Conservation (phyloP, 2,888 invertebrate genomes). For the Diplazon laetatorius region DNA sequence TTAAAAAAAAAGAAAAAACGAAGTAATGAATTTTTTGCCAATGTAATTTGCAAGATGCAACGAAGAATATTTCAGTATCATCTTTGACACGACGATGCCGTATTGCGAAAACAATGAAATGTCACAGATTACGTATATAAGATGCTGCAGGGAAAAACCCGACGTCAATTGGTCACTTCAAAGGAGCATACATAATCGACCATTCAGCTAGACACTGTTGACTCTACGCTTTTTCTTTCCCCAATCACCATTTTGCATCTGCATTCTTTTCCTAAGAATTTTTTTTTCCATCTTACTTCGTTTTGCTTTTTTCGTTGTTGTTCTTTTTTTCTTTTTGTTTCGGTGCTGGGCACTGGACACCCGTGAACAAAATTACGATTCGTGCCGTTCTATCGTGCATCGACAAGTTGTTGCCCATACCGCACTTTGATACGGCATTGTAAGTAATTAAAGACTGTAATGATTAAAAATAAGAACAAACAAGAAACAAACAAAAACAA, state of each 20-base stretch:
- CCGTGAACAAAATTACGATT: background rate
- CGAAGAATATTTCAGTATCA: background rate
- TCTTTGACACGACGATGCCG: background rate
- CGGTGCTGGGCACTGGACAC: background rate
- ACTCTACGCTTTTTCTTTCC: background rate
- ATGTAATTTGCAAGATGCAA: background rate
- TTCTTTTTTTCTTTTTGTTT: background rate
- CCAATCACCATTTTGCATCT: background rate
- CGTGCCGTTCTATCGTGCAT: slow-evolving; percentile 14
- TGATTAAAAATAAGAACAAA: slow-evolving; percentile 33
- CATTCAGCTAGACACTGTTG: slow-evolving; percentile 8
- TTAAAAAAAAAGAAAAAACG: no score
- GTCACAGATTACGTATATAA: slow-evolving; percentile 4
- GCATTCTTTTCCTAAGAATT: background rate
- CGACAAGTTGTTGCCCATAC: slow-evolving; percentile 9
- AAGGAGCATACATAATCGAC: slow-evolving; percentile 14
- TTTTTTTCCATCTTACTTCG: background rate
- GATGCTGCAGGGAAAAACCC: slow-evolving; percentile 33
- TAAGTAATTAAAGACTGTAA: slow-evolving; percentile 6
- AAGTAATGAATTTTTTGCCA: background rate
- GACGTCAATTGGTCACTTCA: slow-evolving; percentile 20
- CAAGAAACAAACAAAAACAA: no score
- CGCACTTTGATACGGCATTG: slow-evolving; percentile 5
- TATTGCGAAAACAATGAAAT: slow-evolving; percentile 23
- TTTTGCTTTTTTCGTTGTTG: background rate